Conservation (phyloP, 2,888 invertebrate species). For the Pherbina coryleti region DNA sequence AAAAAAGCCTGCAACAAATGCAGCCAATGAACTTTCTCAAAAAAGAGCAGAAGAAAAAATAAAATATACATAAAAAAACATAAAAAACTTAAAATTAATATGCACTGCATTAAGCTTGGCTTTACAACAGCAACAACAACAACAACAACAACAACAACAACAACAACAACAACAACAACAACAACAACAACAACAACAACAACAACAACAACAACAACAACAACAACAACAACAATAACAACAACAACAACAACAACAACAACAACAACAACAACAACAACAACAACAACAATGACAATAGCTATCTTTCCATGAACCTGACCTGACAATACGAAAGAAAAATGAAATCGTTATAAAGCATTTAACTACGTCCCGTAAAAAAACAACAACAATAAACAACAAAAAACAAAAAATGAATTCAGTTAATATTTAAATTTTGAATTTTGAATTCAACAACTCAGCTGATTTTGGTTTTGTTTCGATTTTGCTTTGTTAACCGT, state of each 20-base stretch:
- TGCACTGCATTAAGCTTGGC: not conserved
- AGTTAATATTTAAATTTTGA: conserved; percentile 3
- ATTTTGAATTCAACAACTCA: not conserved
- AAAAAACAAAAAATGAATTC: not conserved
- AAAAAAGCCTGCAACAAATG: no score
- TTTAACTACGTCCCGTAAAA: no score
- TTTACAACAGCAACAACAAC: no score
- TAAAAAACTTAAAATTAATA: conserved; percentile 1
- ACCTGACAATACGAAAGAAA: conserved; percentile 11
- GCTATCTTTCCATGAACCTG: conserved; percentile 24
- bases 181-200: not conserved
- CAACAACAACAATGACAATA: conserved; percentile 4
- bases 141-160: no score
- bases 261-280: conserved; percentile 2
- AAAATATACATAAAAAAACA: not conserved
- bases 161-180: not conserved
- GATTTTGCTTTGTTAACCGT: not conserved
- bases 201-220: conserved; percentile 7
- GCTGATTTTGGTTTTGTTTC: not conserved
- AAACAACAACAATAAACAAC: no score
- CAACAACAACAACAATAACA: not conserved
- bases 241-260: not conserved
- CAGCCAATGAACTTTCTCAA: not conserved
- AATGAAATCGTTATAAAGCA: not conserved
- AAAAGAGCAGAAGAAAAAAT: no score